Evolutionary conservation across 1,140 invertebrate genomes (phyloP), one percentile per base, ranked within the genome.

Genomic region (Bombus consobrinus): DNA sequence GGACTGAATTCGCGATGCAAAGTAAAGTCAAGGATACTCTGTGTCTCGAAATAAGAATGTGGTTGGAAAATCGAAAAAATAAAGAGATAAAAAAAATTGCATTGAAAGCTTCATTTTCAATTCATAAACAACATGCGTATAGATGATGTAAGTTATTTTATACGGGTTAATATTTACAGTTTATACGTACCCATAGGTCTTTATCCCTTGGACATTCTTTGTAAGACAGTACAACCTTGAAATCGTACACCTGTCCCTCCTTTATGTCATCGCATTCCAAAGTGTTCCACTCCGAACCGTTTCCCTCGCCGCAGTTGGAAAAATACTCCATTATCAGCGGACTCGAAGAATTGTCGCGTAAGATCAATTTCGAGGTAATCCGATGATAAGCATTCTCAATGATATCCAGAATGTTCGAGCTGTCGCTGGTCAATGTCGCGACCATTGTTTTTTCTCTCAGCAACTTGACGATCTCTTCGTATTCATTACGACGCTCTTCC

Each of bases 321-420:
- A 87, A 88, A 71, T 93, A 93, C 9, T 84, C 37, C 2, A 93
- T 22, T 15, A 72, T 81, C 2, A 93, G 53, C 13, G 88, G 83
- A 13, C 37, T 62, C 0, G 84, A 89, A 2, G 92, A 91, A 80
- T 93, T 93, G 41, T 93, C 92, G 1, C 89, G 90, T 3, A 93
- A 73, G 2, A 93, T 86, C 8, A 93, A 85, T 62, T 83, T 91
- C 3, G 85, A 88, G 5, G 92, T 83, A 68, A 93, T 91, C 2
- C 89, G 89, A 43, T 91, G 91, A 84, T 93, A 93, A 64, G 91
- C 64, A 47, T 78, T 87, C 59, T 93, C 62, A 34, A 93, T 89
- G 28, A 93, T 93, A 59, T 93, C 90, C 1, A 93, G 76, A 12
- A 93, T 93, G 62, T 93, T 93, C 0, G 92, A 93, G 15, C 92